phyloP scores from a whole-genome alignment of 2,113 vertebrate species.

The Morone chrysops region DNA sequence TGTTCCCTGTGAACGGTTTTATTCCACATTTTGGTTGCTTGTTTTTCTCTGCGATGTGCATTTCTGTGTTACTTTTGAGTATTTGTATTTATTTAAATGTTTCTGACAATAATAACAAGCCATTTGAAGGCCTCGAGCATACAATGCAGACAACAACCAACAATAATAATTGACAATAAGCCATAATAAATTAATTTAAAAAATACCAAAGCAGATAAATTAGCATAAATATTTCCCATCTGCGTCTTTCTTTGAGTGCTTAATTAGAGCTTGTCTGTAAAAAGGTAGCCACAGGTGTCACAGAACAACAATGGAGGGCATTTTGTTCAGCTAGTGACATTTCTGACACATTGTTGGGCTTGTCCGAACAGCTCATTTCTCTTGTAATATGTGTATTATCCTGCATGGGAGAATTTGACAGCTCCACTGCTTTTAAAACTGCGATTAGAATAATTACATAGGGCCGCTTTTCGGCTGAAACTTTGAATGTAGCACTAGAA shows the following conservation, averaged over 20 bases:
- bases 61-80: not conserved
- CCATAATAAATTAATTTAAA: slow-evolving; percentile 35
- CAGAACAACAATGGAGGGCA: slow-evolving; percentile 65
- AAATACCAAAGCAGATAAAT: slow-evolving; percentile 47
- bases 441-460: slow-evolving; percentile 76
- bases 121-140: not conserved
- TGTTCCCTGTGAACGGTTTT: not conserved
- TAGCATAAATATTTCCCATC: slow-evolving; percentile 47
- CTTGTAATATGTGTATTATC: slow-evolving; percentile 59
- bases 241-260: slow-evolving; percentile 56
- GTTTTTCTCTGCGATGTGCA: not conserved
- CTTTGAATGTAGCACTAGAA: slow-evolving; percentile 67
- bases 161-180: slow-evolving; percentile 36
- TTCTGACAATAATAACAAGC: slow-evolving; percentile 6
- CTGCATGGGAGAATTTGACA: slow-evolving; percentile 70
- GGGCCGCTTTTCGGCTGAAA: slow-evolving; percentile 67
- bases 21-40: not conserved
- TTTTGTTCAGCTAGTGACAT: slow-evolving; percentile 69
- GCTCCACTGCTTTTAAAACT: slow-evolving; percentile 77
- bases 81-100: slow-evolving; percentile 31
- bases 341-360: slow-evolving; percentile 57
- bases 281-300: slow-evolving; percentile 69
- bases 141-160: slow-evolving; percentile 17
- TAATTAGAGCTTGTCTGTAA: slow-evolving; percentile 65
- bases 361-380: slow-evolving; percentile 53